Evolutionary conservation across 1,140 invertebrate genomes (phyloP).

Genomic region (Drosophila pallidifrons): DNA sequence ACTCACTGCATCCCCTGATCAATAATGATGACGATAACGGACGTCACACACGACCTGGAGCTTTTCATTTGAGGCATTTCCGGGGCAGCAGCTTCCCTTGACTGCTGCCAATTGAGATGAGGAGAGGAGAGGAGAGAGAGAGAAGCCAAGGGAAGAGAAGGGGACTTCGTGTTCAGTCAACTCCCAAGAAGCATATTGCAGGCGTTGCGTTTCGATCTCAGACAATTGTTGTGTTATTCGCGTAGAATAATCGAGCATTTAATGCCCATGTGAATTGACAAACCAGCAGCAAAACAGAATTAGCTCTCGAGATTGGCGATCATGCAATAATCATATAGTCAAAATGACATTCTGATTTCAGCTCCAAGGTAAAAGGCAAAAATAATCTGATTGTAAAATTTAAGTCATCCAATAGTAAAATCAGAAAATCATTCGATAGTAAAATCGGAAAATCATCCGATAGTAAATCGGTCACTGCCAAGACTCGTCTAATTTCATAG

Average conservation of each 20-base stretch:
- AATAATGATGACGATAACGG: no score
- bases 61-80: slow-evolving; percentile 25
- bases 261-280: slow-evolving; percentile 5
- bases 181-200: slow-evolving; percentile 37
- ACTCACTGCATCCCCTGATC: slow-evolving; percentile 16
- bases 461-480: no score
- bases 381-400: no score
- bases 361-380: background rate
- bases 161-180: background rate
- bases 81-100: slow-evolving; percentile 9
- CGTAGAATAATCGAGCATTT: slow-evolving; percentile 28
- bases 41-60: slow-evolving; percentile 8
- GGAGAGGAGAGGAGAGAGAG: no score
- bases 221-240: slow-evolving; percentile 20
- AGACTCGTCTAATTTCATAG: no score
- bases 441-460: no score
- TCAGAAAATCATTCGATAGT: no score
- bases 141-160: no score
- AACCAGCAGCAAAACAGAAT: background rate
- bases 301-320: background rate
- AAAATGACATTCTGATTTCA: background rate
- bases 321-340: background rate
- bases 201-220: slow-evolving; percentile 28
- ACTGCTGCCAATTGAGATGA: no score
- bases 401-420: no score